Conservation (phyloP, 2,113 vertebrate species). For the Stomatorhinus ivindoensis region DNA sequence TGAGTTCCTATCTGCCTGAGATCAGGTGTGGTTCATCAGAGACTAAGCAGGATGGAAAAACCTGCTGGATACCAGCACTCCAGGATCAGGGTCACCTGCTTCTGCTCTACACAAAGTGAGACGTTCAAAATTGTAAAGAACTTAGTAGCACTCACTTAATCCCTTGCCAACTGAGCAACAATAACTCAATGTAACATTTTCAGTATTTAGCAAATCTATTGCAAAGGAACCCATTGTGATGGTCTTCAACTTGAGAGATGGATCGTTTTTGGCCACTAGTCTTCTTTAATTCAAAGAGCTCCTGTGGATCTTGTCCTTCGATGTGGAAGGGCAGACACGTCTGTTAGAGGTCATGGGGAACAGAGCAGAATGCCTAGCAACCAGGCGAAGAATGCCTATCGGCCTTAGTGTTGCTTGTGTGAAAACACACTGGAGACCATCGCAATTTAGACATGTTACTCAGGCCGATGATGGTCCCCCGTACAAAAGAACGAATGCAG, state of each 20-base stretch:
- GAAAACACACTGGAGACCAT: conserved; percentile 6
- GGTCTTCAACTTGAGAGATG: conserved; percentile 31
- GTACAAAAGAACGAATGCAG: background rate
- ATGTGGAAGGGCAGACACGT: conserved; percentile 13
- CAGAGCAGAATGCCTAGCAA: conserved; percentile 59
- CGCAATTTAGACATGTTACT: background rate
- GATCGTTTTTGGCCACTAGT: conserved; percentile 43
- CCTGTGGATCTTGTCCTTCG: conserved; percentile 18
- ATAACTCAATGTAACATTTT: background rate
- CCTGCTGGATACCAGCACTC: background rate
- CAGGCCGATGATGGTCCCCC: background rate
- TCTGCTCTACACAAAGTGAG: background rate
- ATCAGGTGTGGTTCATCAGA: background rate
- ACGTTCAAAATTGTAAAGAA: background rate
- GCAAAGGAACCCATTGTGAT: conserved; percentile 20
- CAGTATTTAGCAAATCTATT: background rate
- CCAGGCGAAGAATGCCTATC: conserved; percentile 25
- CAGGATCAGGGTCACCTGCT: background rate
- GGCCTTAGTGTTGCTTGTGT: background rate
- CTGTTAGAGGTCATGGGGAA: conserved; percentile 38
- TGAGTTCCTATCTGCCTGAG: background rate
- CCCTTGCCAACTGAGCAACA: background rate
- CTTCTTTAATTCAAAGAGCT: conserved; percentile 54
- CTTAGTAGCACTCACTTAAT: background rate
- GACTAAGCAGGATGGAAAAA: background rate